Percentiles rank a stretch among this genome's conserved stretches.
These are phyloP conservation scores for Meda fulgida DNA, from an alignment of 2,797 vertebrate species.

Conservation along the genomic window DNA sequence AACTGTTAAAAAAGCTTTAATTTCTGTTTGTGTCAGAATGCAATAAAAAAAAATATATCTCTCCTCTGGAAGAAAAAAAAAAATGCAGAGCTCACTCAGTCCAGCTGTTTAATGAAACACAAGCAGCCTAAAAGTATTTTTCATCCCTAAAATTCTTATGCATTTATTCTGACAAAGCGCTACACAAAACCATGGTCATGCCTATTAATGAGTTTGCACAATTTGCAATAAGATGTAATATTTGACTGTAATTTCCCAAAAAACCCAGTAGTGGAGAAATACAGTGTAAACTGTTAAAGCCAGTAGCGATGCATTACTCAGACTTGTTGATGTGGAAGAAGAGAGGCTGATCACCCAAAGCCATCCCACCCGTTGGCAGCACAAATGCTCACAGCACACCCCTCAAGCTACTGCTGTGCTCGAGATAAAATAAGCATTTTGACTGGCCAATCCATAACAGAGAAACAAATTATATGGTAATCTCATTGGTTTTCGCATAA, in stretches of 20 bases:
- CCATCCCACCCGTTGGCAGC: conserved; percentile 47
- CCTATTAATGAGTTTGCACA: background rate
- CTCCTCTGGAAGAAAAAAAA: too few species aligned
- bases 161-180: background rate
- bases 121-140: background rate
- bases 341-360: conserved; percentile 39
- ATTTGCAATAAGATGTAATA: background rate
- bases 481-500: conserved; percentile 10
- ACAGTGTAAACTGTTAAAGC: conserved; percentile 27
- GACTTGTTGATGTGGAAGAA: conserved; percentile 45
- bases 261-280: background rate
- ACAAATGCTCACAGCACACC: conserved; percentile 56
- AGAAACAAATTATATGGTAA: conserved; percentile 24
- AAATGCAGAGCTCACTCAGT: background rate
- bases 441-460: conserved; percentile 23
- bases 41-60: too few species aligned
- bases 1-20: background rate
- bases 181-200: background rate
- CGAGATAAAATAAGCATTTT: conserved; percentile 32
- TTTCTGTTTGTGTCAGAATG: background rate
- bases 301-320: conserved; percentile 40
- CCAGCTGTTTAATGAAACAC: background rate
- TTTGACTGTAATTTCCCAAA: background rate
- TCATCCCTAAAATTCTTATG: background rate
- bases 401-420: conserved; percentile 39